Evolutionary conservation across 2,888 invertebrate species (phyloP), one percentile per base, ranked within the genome.

Genomic region (Gastrophysa polygoni): DNA sequence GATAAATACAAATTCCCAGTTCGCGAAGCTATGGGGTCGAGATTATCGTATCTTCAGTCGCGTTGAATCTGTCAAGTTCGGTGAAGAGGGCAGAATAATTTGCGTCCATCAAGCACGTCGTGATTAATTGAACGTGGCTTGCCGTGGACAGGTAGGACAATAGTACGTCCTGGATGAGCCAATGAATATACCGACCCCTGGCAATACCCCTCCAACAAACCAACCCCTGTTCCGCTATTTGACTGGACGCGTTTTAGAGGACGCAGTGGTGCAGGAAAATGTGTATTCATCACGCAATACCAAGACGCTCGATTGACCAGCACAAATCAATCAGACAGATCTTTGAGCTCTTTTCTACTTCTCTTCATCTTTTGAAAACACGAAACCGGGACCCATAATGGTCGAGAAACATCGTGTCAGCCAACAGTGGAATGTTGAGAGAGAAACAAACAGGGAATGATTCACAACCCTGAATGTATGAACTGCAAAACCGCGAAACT

Each of bases 61-160:
- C 70, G 68, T 66, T 70, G 69, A 69, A 70, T 68, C 69, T 70
- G 71, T 72, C 73, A 71, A 69, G 68, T 72, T 71, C 73, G 72
- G 71, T 74, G 73, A 77, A 75, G 77, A 77, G 77, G 75, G 74
- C 71, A 72, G 75, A 76, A 78, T 78, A 77, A 79, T 78, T 77
- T 66, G 73, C 78, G 77, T 78, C 77, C 75, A 78, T 79, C 79
- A 78, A 77, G 71, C 70, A 71, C 73, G 73, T 74, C 74, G 75
- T 75, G 76, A 77, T 77, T 77, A 78, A 79, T 79, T 76, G 78
- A 73, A 71, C 74, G 71, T 69, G 71, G 77, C 72, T 71, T 78
- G 79, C 68, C 69, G 75, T 71, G 77, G 79, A 79, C 78, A 79
- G 79, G 78, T 79, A 71, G 77, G 76, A 79, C 79, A 78, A 78